Evolutionary conservation across 2,797 vertebrate species (phyloP).

Genomic region (Australoheros facetus): DNA sequence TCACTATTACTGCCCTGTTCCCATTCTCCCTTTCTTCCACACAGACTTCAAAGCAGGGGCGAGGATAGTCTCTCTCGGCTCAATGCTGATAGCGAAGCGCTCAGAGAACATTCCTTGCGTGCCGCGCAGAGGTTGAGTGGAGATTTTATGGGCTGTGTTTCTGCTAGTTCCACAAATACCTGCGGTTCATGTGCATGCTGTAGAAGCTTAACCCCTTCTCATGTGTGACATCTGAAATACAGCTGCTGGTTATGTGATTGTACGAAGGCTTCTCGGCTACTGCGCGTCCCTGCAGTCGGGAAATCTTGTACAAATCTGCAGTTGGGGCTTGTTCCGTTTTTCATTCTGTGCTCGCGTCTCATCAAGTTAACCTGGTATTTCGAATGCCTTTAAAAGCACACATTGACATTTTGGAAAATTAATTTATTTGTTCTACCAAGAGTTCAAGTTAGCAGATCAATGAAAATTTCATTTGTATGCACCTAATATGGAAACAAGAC

Average conservation of each 20-base stretch:
- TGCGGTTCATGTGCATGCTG: conserved; percentile 53
- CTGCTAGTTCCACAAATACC: conserved; percentile 65
- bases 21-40: conserved; percentile 25
- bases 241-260: background rate
- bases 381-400: conserved; percentile 12
- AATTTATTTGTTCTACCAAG: background rate
- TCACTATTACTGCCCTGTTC: conserved; percentile 23
- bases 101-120: conserved; percentile 63
- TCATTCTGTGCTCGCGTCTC: background rate
- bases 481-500: conserved; percentile 11
- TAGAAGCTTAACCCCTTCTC: conserved; percentile 55
- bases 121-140: conserved; percentile 55
- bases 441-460: conserved; percentile 6
- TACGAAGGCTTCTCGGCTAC: background rate
- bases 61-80: conserved; percentile 47
- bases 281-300: background rate
- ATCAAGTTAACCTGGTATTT: background rate
- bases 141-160: conserved; percentile 67
- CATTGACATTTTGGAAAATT: conserved; percentile 28
- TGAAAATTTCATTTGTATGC: background rate
- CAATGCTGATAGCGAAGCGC: conserved; percentile 35
- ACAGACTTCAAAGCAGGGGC: conserved; percentile 43
- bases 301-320: background rate
- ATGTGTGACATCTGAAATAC: conserved; percentile 22
- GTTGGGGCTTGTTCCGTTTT: background rate